Evolutionary conservation across 2,888 invertebrate genomes (phyloP), one percentile per base, ranked within the genome.

Genomic region (Caenorhabditis japonica): DNA sequence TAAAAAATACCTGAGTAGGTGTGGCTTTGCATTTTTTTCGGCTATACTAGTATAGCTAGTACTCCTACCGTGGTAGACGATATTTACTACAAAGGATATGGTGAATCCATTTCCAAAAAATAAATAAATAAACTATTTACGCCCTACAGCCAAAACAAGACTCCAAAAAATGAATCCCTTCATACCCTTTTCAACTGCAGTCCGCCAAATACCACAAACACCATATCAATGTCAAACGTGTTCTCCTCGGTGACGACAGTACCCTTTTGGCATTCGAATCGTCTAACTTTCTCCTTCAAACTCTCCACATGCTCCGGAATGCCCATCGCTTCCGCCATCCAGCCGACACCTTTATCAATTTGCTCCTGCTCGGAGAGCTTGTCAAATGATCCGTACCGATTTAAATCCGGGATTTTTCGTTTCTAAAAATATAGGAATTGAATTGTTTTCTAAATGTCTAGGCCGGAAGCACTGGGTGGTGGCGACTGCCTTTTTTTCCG

Each of bases 221-320:
- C 58, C 55, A 72, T 49, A 15, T 72, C 66, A 30, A 72, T 66
- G 7, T 72, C 60, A 23, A 72, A 72, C 17, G 64, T 55, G 30
- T 72, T 72, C 38, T 72, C 59, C 23, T 72, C 72, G 10, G 59
- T 60, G 2, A 72, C 49, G 23, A 64, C 43, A 4, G 60, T 51
- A 15, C 72, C 72, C 13, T 47, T 55, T 17, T 47, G 36, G 21
- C 64, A 64, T 27, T 59, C 52, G 7, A 33, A 38, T 13, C 30
- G 34, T 21, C 44, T 38, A 3, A 66, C 49, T 27, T 58, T 41
- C 10, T 34, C 36, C 5, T n/a, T 27, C 1, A 62, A 25, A 2
- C 15, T 17, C 0, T 39, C 55, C 7, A 33, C 21, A 10, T 70
- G 47, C 17, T 56, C 44, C 10, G 62, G 58, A 4, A 62, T 58